Conservation (phyloP, 2,113 vertebrate species). For the Mormyrus lacerda region DNA sequence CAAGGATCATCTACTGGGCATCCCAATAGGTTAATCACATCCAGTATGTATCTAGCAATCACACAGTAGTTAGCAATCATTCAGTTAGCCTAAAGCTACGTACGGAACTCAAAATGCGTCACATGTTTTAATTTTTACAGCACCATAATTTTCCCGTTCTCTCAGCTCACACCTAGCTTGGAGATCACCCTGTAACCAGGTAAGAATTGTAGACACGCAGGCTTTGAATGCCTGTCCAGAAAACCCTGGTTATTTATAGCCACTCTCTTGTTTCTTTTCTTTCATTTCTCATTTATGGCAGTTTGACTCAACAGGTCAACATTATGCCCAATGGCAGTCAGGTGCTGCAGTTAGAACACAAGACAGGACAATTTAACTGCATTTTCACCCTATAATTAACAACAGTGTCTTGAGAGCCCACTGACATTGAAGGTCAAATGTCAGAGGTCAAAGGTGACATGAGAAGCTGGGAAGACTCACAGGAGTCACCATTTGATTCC, state of each 20-base stretch:
- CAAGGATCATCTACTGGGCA: not conserved
- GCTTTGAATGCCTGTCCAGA: not conserved
- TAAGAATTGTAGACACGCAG: not conserved
- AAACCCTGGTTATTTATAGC: not conserved
- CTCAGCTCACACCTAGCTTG: not conserved
- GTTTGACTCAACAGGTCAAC: not conserved
- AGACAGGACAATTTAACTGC: not conserved
- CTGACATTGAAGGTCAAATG: not conserved
- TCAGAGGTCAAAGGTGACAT: not conserved
- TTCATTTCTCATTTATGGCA: not conserved
- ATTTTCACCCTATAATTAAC: not conserved
- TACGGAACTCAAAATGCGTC: not conserved
- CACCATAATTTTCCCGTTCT: not conserved
- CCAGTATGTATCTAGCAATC: not conserved
- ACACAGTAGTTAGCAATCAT: not conserved
- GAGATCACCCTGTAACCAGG: not conserved
- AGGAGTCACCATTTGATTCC: not conserved
- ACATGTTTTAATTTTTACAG: not conserved
- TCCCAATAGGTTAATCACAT: not conserved
- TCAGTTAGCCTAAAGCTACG: not conserved
- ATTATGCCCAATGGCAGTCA: not conserved
- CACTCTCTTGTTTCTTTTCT: not conserved
- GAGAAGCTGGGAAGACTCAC: constrained; percentile 8
- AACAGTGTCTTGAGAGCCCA: not conserved
- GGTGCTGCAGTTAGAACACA: not conserved